phyloP scores from a whole-genome alignment of 2,888 invertebrate genomes.

The Erebia ligea region DNA sequence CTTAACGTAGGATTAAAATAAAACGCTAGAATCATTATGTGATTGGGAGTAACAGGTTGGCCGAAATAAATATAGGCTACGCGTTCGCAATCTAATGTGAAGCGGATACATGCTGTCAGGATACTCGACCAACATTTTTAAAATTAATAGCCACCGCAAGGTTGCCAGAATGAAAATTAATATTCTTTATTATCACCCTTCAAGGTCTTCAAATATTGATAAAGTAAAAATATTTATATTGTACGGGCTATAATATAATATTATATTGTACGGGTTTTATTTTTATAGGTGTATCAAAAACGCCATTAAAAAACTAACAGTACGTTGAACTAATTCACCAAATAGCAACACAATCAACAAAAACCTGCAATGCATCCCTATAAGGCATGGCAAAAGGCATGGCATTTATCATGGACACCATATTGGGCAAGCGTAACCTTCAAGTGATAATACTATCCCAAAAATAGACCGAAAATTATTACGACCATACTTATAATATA shows the following conservation, averaged over 20 bases:
- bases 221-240: not conserved
- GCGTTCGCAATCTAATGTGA: not conserved
- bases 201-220: not conserved
- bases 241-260: not conserved
- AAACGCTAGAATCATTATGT: not conserved
- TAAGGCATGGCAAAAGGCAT: slow-evolving; percentile 25
- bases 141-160: not conserved
- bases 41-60: not conserved
- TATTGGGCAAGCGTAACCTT: slow-evolving; percentile 35
- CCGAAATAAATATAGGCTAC: not conserved
- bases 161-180: slow-evolving; percentile 1
- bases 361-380: slow-evolving; percentile 7
- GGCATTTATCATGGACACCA: slow-evolving; percentile 27
- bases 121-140: not conserved
- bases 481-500: too few species aligned
- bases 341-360: slow-evolving; percentile 6
- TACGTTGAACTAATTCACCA: slow-evolving; percentile 16
- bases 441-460: slow-evolving; percentile 37
- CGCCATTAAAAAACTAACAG: not conserved
- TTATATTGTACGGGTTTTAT: not conserved
- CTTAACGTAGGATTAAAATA: too few species aligned
- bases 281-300: slow-evolving; percentile 12
- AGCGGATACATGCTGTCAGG: not conserved
- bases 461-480: slow-evolving; percentile 54
- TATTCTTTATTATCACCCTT: not conserved